These are phyloP conservation scores for Tapera naevia DNA, from an alignment of 2,797 vertebrate species.

Conservation along the genomic window DNA sequence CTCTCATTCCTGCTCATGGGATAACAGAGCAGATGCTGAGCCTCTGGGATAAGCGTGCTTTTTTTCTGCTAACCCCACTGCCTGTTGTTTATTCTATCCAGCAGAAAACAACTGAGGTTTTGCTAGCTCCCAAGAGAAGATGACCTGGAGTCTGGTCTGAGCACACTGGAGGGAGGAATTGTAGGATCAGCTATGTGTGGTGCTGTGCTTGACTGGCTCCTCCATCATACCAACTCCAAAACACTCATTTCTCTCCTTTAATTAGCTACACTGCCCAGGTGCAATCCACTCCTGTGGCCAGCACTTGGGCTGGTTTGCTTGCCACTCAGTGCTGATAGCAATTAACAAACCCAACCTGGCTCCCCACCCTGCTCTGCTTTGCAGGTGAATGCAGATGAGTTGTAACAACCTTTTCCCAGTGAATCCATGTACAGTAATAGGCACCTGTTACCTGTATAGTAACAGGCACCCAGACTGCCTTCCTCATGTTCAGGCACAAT, in stretches of 20 bases:
- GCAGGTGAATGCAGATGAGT: neutral
- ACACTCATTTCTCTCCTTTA: neutral
- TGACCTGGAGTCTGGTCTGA: neutral
- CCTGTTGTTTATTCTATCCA: neutral
- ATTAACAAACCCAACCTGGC: neutral
- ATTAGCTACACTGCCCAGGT: neutral
- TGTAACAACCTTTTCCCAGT: neutral
- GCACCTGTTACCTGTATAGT: neutral
- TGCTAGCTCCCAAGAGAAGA: neutral
- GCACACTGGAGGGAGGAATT: neutral
- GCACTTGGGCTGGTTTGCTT: neutral
- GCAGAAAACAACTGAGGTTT: neutral
- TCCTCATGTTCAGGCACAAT: neutral
- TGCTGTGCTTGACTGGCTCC: neutral
- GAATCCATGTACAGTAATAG: rapidly evolving
- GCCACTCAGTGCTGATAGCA: neutral
- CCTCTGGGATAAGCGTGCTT: neutral
- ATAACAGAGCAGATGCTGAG: neutral
- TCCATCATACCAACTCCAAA: neutral
- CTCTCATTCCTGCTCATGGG: neutral
- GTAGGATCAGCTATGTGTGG: neutral
- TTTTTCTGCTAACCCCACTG: neutral
- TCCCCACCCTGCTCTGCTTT: neutral
- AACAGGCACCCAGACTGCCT: neutral
- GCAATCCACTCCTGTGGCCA: rapidly evolving